A percentile compares a stretch with the other conserved stretches of the same genome.
These are phyloP conservation scores for Enteromius unitaeniatus DNA, from an alignment of 2,797 vertebrate genomes.

Conservation along the genomic window DNA sequence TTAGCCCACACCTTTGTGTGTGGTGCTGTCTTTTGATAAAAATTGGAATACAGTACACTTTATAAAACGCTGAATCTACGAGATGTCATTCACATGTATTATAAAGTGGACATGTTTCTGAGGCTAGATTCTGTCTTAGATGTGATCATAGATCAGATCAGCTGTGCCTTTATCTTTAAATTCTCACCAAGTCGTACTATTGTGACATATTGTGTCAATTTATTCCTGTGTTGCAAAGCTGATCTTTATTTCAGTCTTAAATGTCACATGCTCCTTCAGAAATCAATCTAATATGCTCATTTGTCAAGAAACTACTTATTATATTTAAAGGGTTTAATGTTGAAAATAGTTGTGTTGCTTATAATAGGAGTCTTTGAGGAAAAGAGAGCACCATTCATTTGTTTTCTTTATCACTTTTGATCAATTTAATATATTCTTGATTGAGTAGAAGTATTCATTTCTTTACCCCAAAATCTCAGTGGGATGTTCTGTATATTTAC, in stretches of 20 bases:
- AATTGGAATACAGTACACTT: constrained; percentile 8
- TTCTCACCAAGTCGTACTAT: not conserved
- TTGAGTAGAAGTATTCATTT: not conserved
- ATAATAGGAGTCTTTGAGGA: not conserved
- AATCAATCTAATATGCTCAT: not conserved
- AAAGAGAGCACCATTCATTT: not conserved
- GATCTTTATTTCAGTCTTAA: not conserved
- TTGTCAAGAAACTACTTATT: not conserved
- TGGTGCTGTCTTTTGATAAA: not conserved
- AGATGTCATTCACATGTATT: not conserved
- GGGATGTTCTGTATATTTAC: not conserved
- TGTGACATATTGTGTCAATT: not conserved
- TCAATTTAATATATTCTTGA: not conserved
- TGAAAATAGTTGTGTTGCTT: not conserved
- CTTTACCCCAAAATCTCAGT: not conserved
- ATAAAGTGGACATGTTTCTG: not conserved
- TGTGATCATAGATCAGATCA: not conserved
- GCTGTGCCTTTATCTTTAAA: not conserved
- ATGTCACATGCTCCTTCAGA: not conserved
- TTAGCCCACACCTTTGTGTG: constrained; percentile 5
- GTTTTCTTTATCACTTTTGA: not conserved
- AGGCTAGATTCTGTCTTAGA: not conserved
- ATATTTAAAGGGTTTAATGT: not conserved
- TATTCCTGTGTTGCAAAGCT: not conserved
- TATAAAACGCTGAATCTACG: not conserved